These are phyloP conservation scores for Notechis scutatus DNA, from an alignment of 2,113 vertebrate species.

Conservation along the genomic window DNA sequence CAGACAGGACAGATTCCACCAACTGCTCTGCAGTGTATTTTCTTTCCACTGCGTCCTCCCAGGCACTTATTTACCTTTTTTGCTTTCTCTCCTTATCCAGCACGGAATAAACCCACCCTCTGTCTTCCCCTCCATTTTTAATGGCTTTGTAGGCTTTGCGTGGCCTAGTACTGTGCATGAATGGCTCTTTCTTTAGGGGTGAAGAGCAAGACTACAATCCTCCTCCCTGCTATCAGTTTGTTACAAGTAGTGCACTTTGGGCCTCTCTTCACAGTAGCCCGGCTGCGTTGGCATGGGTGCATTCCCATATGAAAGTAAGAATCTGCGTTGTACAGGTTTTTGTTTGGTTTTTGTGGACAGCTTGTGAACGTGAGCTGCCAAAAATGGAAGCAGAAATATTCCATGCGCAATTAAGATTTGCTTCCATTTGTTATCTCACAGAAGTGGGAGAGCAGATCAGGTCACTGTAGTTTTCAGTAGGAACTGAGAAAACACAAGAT, in stretches of 20 bases:
- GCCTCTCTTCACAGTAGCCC: not conserved
- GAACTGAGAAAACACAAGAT: not conserved
- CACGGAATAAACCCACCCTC: not conserved
- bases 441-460: not conserved
- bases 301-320: not conserved
- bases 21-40: slow-evolving; percentile 15
- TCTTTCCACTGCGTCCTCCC: slow-evolving; percentile 23
- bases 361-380: not conserved
- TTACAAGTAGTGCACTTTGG: not conserved
- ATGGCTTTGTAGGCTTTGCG: not conserved
- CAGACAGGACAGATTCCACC: slow-evolving; percentile 15
- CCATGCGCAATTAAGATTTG: not conserved
- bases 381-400: not conserved
- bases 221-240: not conserved
- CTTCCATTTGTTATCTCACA: not conserved
- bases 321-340: not conserved
- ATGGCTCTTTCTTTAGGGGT: slow-evolving; percentile 7
- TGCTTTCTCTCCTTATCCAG: slow-evolving; percentile 28
- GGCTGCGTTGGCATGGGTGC: too few relatives aligned
- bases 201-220: not conserved
- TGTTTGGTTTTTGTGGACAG: not conserved
- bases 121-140: not conserved
- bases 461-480: not conserved
- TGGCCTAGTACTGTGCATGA: not conserved
- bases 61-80: slow-evolving; percentile 25